These are phyloP conservation scores for Vulpes ferrilata DNA, from an alignment of 2,113 vertebrate genomes.

Conservation along the genomic window DNA sequence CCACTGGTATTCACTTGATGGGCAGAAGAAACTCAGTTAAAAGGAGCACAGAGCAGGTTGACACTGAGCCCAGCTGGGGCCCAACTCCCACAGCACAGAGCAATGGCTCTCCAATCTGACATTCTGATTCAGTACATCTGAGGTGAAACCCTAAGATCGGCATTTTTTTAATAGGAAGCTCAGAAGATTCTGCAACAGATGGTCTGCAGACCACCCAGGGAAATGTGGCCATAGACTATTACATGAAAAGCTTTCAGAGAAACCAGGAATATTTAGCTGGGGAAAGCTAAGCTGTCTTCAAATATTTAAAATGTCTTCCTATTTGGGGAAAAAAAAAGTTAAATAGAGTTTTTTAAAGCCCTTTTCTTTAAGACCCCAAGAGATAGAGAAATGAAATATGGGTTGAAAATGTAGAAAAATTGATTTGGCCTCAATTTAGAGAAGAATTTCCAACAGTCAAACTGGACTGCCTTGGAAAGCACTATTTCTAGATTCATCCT, in stretches of 20 bases:
- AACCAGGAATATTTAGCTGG: constrained; percentile 50
- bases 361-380: constrained; percentile 36
- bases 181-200: constrained; percentile 65
- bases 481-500: background rate
- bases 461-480: background rate
- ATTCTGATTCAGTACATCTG: constrained; percentile 33
- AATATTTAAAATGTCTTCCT: constrained; percentile 69
- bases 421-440: constrained; percentile 45
- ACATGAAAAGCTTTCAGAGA: constrained; percentile 60
- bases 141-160: constrained; percentile 26
- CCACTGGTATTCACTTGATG: constrained; percentile 54
- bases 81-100: background rate
- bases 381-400: background rate
- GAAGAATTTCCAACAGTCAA: constrained; percentile 27
- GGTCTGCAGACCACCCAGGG: constrained; percentile 58
- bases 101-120: background rate
- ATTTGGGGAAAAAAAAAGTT: background rate
- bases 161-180: constrained; percentile 49
- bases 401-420: constrained; percentile 28
- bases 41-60: background rate
- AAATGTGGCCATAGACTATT: background rate
- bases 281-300: constrained; percentile 61
- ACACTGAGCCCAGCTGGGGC: constrained; percentile 2
- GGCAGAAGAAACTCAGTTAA: constrained; percentile 1
- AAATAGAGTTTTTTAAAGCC: background rate